Base-by-base conservation (phyloP, 2,113 vertebrate genomes). In the Carassius carassius region DNA sequence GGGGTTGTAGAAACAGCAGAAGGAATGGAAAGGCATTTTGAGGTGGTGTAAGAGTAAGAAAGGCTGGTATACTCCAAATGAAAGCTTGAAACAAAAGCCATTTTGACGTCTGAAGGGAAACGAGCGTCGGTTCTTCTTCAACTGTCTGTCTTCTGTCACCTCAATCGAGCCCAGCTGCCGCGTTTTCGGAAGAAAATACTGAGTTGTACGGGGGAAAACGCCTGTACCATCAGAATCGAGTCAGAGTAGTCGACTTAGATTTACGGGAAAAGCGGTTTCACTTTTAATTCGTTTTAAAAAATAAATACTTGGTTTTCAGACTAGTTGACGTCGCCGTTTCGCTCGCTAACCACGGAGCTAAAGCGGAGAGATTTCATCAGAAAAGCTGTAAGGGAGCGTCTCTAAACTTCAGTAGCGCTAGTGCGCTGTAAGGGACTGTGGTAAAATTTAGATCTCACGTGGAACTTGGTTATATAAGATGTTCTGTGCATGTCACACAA, bases 291-390 rank as follows among this genome's bases (percentile, higher is more conserved):
- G 80, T 54, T 41, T 37, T 10, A 25, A 23, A 58, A 7, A 7
- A 29, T 29, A 7, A 69, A 72, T 17, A 58, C 12, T 72, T 58
- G 12, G 32, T 51, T 7, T 72, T 23, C 17, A 17, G 41, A 25
- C 75, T 84, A 67, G 69, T 79, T 76, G 11, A 62, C 80, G 74
- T 44, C 51, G 56, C 70, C 70, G 37, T 63, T 65, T 78, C 19
- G n/a, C 78, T 12, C 56, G 17, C 81, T 82, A 82, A 49, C 81
- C 81, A 32, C 63, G 12, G n/a, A 82, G 81, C 81, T 82, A 82
- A 82, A 82, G 65, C 19, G 11, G 10, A 75, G 80, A 85, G 91
- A 93, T 95, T 94, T 94, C 94, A 93, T 95, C 94, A 95, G 94
- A 94, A 87, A 92, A 63, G 49, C 49, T 2, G 19, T 17, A 9